Evolutionary conservation across 92 coral and sea anemone genomes (phyloP).

Genomic region (Epizoanthus rinbou): DNA sequence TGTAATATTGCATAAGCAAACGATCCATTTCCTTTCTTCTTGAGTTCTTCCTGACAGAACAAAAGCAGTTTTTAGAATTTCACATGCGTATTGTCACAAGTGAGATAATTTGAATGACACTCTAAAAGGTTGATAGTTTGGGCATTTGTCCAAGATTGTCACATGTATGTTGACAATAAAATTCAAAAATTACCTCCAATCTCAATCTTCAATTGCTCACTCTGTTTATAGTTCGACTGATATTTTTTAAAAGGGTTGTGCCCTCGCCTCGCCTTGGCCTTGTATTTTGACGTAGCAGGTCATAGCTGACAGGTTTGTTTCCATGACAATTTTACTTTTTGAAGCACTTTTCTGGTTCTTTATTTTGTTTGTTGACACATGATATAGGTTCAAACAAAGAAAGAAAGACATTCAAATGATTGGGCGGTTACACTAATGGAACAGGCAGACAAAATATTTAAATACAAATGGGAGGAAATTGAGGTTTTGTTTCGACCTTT

Average conservation of each 20-base stretch:
- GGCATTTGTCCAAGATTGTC: not conserved
- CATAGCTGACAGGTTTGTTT: conserved; percentile 28
- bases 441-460: conserved; percentile 68
- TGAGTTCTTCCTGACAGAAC: conserved; percentile 3
- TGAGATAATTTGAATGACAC: not conserved
- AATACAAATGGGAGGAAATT: conserved; percentile 74
- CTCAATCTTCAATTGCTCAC: not conserved
- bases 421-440: conserved; percentile 68
- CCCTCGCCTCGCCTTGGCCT: not conserved
- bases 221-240: not conserved
- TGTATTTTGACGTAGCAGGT: conserved; percentile 3
- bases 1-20: not conserved
- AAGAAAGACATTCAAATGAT: conserved; percentile 34
- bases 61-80: not conserved
- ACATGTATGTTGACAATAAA: not conserved
- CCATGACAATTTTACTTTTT: not conserved
- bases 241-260: not conserved
- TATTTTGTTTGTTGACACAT: conserved; percentile 35
- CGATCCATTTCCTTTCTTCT: not conserved
- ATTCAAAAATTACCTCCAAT: not conserved
- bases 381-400: conserved; percentile 36
- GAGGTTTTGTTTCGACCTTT: conserved; percentile 63
- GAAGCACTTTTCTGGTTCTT: conserved; percentile 17
- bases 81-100: not conserved
- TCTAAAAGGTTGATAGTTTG: not conserved